Evolutionary conservation across 2,113 vertebrate species (phyloP).

Genomic region (Odocoileus hemionus): DNA sequence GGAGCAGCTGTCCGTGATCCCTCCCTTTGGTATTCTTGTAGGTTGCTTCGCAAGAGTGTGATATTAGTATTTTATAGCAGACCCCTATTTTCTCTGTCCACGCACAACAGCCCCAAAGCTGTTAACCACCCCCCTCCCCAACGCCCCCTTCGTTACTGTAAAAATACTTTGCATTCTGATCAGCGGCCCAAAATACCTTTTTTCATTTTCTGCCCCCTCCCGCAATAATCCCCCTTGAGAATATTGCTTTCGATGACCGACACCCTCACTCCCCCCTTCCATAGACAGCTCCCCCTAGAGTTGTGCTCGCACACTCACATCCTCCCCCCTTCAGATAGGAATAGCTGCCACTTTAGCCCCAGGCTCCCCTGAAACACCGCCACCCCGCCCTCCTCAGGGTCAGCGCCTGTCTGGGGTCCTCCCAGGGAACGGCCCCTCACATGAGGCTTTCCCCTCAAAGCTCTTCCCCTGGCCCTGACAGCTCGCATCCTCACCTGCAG

Average conservation of each 20-base stretch:
- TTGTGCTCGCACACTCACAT: not conserved
- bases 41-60: not conserved
- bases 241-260: not conserved
- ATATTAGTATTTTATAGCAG: not conserved
- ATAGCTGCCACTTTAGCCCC: not conserved
- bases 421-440: not conserved
- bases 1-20: not conserved
- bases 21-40: not conserved
- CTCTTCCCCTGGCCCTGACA: too few species aligned
- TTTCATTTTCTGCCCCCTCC: not conserved
- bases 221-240: not conserved
- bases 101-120: not conserved
- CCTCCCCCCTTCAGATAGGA: not conserved
- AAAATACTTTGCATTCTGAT: not conserved
- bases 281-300: constrained; percentile 1
- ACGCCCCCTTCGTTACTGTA: not conserved
- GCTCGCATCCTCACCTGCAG: not conserved
- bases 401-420: not conserved
- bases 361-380: not conserved
- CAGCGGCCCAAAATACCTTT: not conserved
- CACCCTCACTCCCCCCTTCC: not conserved
- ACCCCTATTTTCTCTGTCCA: not conserved
- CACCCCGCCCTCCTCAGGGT: not conserved
- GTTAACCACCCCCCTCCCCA: not conserved
- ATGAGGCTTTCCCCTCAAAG: not conserved